Percentiles rank a stretch among this genome's conserved stretches.
Conservation (phyloP, 2,113 vertebrate genomes). For the Brachypteracias leptosomus region DNA sequence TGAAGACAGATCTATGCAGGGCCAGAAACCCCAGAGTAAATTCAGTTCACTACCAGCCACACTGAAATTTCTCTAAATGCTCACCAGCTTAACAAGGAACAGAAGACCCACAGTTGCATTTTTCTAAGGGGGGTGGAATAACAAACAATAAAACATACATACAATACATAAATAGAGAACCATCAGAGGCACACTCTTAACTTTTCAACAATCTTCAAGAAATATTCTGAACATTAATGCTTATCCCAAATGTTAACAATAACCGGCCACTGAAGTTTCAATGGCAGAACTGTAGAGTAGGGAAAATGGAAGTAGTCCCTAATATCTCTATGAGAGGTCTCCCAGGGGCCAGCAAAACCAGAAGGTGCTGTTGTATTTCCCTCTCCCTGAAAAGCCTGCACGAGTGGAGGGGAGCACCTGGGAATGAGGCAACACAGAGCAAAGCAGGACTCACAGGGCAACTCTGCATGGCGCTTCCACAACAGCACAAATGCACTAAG, state of each 20-base stretch:
- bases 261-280: neutral
- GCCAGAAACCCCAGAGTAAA: neutral
- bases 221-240: neutral
- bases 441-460: neutral
- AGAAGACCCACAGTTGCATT: neutral
- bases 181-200: neutral
- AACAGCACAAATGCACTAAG: neutral
- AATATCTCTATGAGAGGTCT: rapidly evolving
- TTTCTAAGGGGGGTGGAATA: neutral
- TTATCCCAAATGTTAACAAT: neutral
- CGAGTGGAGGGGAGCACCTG: rapidly evolving
- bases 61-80: neutral
- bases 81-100: neutral
- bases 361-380: neutral
- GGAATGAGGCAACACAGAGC: neutral
- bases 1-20: neutral
- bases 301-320: neutral
- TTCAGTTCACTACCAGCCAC: neutral
- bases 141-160: too few relatives aligned
- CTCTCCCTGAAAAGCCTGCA: neutral
- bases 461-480: rapidly evolving
- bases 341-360: neutral
- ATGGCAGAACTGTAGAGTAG: neutral
- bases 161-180: neutral
- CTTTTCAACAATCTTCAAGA: neutral